Evolutionary conservation across 2,113 vertebrate species (phyloP).

Genomic region (Pipa parva): DNA sequence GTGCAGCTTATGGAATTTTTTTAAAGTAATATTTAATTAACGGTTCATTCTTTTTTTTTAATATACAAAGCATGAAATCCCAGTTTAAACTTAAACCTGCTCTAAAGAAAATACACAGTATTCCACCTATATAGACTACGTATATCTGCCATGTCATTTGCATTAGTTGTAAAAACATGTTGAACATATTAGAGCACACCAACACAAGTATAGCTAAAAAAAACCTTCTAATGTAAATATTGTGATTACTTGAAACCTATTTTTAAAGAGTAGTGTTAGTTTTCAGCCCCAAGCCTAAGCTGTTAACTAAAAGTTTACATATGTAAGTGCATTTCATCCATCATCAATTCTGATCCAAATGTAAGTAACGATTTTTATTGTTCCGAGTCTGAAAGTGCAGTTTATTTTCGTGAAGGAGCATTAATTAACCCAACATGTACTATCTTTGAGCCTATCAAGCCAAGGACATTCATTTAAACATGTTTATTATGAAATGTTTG

Average conservation of each 20-base stretch:
- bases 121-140: not conserved
- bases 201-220: not conserved
- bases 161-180: not conserved
- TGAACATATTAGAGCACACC: not conserved
- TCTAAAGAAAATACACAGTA: not conserved
- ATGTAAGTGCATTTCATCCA: constrained; percentile 68
- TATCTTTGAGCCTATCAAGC: constrained; percentile 90
- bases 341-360: constrained; percentile 77
- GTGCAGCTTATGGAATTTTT: too few species aligned
- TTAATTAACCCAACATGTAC: constrained; percentile 98
- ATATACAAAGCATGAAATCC: not conserved
- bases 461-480: constrained; percentile 96
- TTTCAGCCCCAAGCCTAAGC: constrained; percentile 35
- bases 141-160: not conserved
- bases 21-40: too few species aligned
- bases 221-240: constrained; percentile 2
- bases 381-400: constrained; percentile 85
- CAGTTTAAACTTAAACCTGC: not conserved
- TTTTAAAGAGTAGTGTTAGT: constrained; percentile 7
- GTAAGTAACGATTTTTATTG: constrained; percentile 92
- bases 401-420: constrained; percentile 95
- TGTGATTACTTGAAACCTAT: not conserved
- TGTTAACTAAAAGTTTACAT: constrained; percentile 51
- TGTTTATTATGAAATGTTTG: constrained; percentile 99
- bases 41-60: too few species aligned